A percentile compares a stretch with the other conserved stretches of the same genome.
Evolutionary conservation across 1,140 invertebrate species (phyloP).

Genomic region (Heliothis virescens): DNA sequence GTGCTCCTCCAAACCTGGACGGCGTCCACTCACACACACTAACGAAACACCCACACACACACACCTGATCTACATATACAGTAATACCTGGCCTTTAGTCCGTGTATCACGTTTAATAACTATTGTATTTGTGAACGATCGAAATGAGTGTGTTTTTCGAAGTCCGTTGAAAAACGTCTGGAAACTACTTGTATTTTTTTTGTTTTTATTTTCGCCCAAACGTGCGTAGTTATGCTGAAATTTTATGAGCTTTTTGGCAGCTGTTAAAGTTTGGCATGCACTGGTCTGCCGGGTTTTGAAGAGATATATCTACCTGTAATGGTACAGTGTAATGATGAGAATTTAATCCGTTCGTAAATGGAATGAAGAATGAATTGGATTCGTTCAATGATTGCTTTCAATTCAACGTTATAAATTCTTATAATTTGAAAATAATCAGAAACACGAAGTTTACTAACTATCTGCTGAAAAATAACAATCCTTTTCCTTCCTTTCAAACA

Average conservation of each 20-base stretch:
- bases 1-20: conserved; percentile 80
- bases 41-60: conserved; percentile 52
- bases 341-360: not conserved
- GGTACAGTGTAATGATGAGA: not conserved
- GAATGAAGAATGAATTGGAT: too few relatives aligned
- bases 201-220: conserved; percentile 50
- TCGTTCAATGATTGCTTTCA: too few relatives aligned
- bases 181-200: conserved; percentile 77
- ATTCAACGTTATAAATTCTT: too few relatives aligned
- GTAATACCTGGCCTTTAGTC: conserved; percentile 57
- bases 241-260: conserved; percentile 43
- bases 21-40: conserved; percentile 79
- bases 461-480: not conserved
- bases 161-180: conserved; percentile 74
- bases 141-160: conserved; percentile 81
- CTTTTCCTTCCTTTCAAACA: not conserved
- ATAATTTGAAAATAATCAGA: too few relatives aligned
- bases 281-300: not conserved
- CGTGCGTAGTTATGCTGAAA: conserved; percentile 7
- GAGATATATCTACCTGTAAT: not conserved
- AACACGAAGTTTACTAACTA: too few relatives aligned
- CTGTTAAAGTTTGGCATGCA: not conserved
- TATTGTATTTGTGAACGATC: conserved; percentile 84
- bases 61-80: conserved; percentile 36
- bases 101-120: conserved; percentile 80